Evolutionary conservation across 2,113 vertebrate genomes (phyloP), one percentile per base, ranked within the genome.

Genomic region (Cyphomyrus plagiostoma): DNA sequence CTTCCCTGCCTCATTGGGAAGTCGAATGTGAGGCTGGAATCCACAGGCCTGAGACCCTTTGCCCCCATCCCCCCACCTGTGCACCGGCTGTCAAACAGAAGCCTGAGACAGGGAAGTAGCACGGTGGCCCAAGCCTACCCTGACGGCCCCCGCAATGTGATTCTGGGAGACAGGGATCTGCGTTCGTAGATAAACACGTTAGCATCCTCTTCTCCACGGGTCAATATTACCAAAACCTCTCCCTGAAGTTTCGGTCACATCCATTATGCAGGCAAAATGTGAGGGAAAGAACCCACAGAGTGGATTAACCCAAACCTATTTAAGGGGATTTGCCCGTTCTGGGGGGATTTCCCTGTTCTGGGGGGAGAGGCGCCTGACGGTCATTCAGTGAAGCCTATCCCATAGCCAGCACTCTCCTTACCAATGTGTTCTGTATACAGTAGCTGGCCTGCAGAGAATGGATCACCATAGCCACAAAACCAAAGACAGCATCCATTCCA

Each of bases 181-280:
- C 46, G 42, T 77, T 83, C 15, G 53, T 23, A 82, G 82, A 56
- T 82, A 82, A 80, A 89, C 48, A 48, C n/a, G 26, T 35, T 23
- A n/a, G 49, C 49, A 52, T 42, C 21, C 50, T 30, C 23, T 23
- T 23, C 3, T 23, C 39, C 70, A 80, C 52, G 48, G 88, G 88
- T 89, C 88, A 89, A 56, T 82, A 82, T 82, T 53, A 89, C 52
- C 74, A 89, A 82, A 82, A 50, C 26, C 74, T 52, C 49, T 80
- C 88, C 66, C 7, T 70, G 87, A 42, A 88, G 87, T 48, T 6
- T 80, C 48, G 13, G 49, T 52, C 88, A 89, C 88, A 89, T 89
- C 88, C 50, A 82, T 83, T 83, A 89, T 46, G 49, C 62, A 17
- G 39, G 70, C 23, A 53, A 80, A 80, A 53, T 89, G 48, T 53